Evolutionary conservation across 2,113 vertebrate genomes (phyloP), one percentile per base, ranked within the genome.

Genomic region (Antigone vipio): DNA sequence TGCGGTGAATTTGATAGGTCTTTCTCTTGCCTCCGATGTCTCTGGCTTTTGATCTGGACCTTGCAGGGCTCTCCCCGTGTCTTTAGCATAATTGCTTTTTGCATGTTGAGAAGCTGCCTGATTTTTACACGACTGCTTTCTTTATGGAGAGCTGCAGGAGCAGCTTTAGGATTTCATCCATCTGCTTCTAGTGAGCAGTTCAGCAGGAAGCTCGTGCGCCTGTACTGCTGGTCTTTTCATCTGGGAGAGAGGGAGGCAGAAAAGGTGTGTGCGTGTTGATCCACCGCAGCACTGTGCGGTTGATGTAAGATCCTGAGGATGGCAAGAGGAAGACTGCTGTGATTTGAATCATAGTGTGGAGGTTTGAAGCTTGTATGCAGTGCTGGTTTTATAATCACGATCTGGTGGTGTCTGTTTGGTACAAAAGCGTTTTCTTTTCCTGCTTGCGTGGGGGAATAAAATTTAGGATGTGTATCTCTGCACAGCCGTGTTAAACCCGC

Each of bases 31-130:
- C 82, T 93, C 77, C 71, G 14, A 2, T n/a, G 85, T 85, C 86
- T 91, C 93, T 78, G 92, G 66, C 71, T 63, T 78, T 77, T 69
- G 86, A 32, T 89, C 64, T 60, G 91, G 85, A 83, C 92, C 75
- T 93, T 18, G 56, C 60, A 20, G 16, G 90, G 91, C 79, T 85
- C 85, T 88, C 85, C 78, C 88, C 1, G 5, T 38, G 72, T 88
- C 93, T 94, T 85, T 83, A 67, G 5, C 26, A 2, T 80, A 92
- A 96, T 90, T 92, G 86, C 74, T 68, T 82, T 88, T 34, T 83
- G 88, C 88, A 5, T 82, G 89, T 93, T 59, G 93, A 49, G 89
- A 82, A 34, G 80, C 20, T 64, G 84, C 52, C 93, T 60, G 91
- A 2, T 75, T 72, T 82, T 68, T 62, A 56, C 69, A 20, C 1